Percentiles rank a stretch among this genome's conserved stretches.
Conservation (phyloP, 2,113 vertebrate species). For the Urocitellus parryii region DNA sequence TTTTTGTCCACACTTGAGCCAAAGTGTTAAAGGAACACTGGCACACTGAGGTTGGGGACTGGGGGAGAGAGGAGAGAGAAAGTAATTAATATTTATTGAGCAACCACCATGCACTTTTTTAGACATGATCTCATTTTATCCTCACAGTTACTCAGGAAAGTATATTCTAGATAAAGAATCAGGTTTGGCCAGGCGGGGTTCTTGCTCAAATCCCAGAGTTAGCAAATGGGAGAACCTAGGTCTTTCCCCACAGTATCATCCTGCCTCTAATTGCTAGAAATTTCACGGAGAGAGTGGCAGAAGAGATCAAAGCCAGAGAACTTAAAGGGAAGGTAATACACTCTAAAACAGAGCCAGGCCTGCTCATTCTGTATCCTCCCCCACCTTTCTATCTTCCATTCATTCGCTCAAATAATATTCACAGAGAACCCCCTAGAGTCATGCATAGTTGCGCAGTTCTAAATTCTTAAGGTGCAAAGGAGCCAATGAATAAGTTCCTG, state of each 20-base stretch:
- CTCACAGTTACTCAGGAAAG: constrained; percentile 49
- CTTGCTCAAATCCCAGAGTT: constrained; percentile 33
- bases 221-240: not conserved
- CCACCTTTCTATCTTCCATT: not conserved
- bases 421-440: not conserved
- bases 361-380: not conserved
- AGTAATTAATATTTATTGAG: constrained; percentile 72
- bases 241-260: not conserved
- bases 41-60: not conserved
- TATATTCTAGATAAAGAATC: constrained; percentile 30
- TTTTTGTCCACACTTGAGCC: constrained; percentile 71
- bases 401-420: not conserved
- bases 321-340: not conserved
- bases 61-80: not conserved
- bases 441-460: not conserved
- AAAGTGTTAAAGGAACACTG: constrained; percentile 66
- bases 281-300: not conserved
- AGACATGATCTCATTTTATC: constrained; percentile 77
- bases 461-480: not conserved
- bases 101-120: constrained; percentile 57
- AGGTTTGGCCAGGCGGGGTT: not conserved
- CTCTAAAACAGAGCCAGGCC: not conserved
- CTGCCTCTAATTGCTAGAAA: not conserved
- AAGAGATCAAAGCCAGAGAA: not conserved
- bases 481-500: not conserved